Base-by-base conservation (phyloP, 2,888 invertebrate species). In the Epiblema foenella region DNA sequence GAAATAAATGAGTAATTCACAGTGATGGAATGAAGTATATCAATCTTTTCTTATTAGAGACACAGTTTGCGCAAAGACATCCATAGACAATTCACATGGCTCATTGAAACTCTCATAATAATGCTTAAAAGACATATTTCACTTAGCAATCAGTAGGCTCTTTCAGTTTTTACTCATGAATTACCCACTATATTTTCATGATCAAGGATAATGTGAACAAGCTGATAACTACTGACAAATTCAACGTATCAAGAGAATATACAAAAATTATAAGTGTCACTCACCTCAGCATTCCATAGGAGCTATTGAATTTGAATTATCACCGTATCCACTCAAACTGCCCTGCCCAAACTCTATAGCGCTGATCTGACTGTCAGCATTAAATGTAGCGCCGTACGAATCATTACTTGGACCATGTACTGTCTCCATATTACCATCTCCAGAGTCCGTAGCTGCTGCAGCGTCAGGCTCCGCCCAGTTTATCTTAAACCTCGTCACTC, bases 401-500 rank as follows among this genome's bases (percentile, higher is more conserved):
- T 93, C 93, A 73, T 89, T 92, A 49, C 89, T 90, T 0, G 90
- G 90, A 0, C 89, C 90, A 73, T 89, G 89, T 0, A 87, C 77
- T 0, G 82, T 80, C 72, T 89, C 90, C 18, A 93, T 64, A 68
- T 91, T 91, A 0, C 87, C 88, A 66, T 91, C 93, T 0, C 86
- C 90, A 0, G 90, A 85, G 65, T 91, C 89, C 0, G 85, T 77
- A 0, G 86, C 83, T 0, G 80, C 85, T 18, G 85, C 87, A 0
- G 90, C 94, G 59, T 94, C 94, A 0, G 95, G 92, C 75, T 98
- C 98, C 73, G 98, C 98, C 99, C 99, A 99, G 84, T 99, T 98
- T 64, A 99, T 99, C 93, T 99, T 99, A 88, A 99, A 99, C 66
- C 93, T 95, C 3, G 99, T 99, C 3, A 99, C 99, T 82, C 99